Conservation (phyloP, 2,888 invertebrate genomes). For the Troides helena region DNA sequence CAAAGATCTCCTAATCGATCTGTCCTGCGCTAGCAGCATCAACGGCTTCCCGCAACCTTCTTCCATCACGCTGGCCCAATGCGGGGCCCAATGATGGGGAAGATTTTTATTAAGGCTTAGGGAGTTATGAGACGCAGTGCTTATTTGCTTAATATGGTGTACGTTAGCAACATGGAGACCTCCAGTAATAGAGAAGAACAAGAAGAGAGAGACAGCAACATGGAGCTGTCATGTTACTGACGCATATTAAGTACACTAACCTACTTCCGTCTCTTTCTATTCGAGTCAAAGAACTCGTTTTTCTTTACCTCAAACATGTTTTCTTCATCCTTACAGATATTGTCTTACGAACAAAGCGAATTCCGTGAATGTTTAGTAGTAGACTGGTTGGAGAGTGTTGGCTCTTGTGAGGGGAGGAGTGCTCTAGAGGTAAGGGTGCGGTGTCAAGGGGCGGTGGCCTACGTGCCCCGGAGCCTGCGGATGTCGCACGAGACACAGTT, state of each 20-base stretch:
- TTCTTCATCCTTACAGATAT: conserved; percentile 11
- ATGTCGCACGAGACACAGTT: conserved; percentile 31
- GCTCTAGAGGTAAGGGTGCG: conserved; percentile 42
- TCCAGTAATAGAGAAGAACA: too few relatives aligned
- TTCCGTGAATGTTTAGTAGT: conserved; percentile 36
- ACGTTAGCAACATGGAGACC: too few relatives aligned
- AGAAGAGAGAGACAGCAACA: too few relatives aligned
- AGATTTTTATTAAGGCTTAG: too few relatives aligned
- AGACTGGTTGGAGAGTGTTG: conserved; percentile 42
- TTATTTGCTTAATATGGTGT: too few relatives aligned
- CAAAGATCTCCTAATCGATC: too few relatives aligned
- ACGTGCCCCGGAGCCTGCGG: conserved; percentile 37
- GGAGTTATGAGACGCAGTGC: too few relatives aligned
- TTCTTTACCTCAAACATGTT: background rate
- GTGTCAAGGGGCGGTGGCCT: conserved; percentile 43
- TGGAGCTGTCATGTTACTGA: background rate
- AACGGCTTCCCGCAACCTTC: too few relatives aligned
- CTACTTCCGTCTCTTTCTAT: background rate
- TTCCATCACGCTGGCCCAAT: too few relatives aligned
- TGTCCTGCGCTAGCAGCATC: too few relatives aligned
- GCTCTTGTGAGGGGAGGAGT: conserved; percentile 40
- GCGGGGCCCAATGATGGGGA: too few relatives aligned
- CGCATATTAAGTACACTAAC: background rate
- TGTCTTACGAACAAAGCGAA: conserved; percentile 28
- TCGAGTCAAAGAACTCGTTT: background rate